These are phyloP conservation scores for Chionoecetes opilio DNA, from an alignment of 1,140 invertebrate species.

Conservation along the genomic window DNA sequence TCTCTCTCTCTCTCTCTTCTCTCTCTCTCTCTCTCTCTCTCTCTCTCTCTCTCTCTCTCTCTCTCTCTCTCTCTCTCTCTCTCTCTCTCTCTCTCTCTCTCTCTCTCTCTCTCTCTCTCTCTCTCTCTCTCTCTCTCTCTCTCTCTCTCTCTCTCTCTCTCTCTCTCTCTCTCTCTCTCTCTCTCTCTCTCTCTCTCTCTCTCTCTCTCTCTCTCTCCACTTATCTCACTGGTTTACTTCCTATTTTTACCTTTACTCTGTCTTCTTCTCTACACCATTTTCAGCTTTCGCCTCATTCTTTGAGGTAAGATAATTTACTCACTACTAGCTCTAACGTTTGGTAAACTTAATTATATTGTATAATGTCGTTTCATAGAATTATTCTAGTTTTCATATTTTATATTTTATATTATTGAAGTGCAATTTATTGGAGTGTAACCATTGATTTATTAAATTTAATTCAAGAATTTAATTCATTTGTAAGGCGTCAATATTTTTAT, in stretches of 20 bases:
- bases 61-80: not conserved
- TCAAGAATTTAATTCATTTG: no score
- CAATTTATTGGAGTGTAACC: no score
- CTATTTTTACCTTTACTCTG: not conserved
- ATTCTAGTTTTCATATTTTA: no score
- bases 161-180: constrained; percentile 36
- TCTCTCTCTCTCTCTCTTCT: not conserved
- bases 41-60: not conserved
- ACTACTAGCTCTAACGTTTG: no score
- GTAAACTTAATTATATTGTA: no score
- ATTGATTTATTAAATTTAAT: no score
- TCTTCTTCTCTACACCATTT: no score
- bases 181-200: constrained; percentile 46
- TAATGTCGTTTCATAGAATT: no score
- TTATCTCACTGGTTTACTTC: no score
- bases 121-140: not conserved
- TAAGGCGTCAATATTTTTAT: no score
- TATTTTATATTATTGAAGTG: no score
- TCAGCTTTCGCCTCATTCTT: not conserved
- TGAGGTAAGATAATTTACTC: not conserved
- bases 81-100: not conserved
- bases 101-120: not conserved
- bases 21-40: not conserved
- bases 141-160: not conserved
- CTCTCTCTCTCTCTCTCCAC: not conserved